Conservation (phyloP, 1,140 invertebrate genomes). For the Bombus huntii region DNA sequence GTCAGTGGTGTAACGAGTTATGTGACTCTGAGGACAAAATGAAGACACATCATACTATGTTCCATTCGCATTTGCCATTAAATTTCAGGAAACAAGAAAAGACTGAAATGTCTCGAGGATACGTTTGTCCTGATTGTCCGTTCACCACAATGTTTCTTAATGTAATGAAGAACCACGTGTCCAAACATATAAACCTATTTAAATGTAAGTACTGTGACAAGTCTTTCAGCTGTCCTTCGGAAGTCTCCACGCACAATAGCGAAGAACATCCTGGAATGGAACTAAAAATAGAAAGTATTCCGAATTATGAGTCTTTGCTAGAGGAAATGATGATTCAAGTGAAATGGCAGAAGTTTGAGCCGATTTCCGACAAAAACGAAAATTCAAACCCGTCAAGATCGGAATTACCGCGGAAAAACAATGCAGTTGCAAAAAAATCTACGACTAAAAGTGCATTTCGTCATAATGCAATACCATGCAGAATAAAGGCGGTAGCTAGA, state of each 20-base stretch:
- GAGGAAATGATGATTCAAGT: slow-evolving; percentile 53
- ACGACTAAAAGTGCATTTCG: slow-evolving; percentile 68
- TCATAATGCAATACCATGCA: slow-evolving; percentile 10
- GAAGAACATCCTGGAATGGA: slow-evolving; percentile 69
- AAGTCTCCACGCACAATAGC: slow-evolving; percentile 58
- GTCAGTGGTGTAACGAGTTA: slow-evolving; percentile 75
- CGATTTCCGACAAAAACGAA: not conserved
- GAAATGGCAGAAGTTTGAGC: not conserved
- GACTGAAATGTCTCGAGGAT: slow-evolving; percentile 35
- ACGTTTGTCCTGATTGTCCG: slow-evolving; percentile 70
- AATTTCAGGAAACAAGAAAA: slow-evolving; percentile 66
- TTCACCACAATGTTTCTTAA: slow-evolving; percentile 60
- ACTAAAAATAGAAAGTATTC: slow-evolving; percentile 68
- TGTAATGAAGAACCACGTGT: slow-evolving; percentile 72
- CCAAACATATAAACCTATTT: slow-evolving; percentile 71
- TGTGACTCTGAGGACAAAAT: slow-evolving; percentile 71
- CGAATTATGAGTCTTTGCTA: slow-evolving; percentile 65
- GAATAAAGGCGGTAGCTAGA: slow-evolving; percentile 75
- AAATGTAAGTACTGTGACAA: slow-evolving; percentile 74
- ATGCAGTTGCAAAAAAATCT: slow-evolving; percentile 76
- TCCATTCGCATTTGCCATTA: slow-evolving; percentile 75
- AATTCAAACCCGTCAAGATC: not conserved
- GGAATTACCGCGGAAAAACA: slow-evolving; percentile 2
- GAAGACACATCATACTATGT: slow-evolving; percentile 76
- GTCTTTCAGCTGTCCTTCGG: slow-evolving; percentile 61